These are phyloP conservation scores for Fratercula arctica DNA, from an alignment of 2,797 vertebrate genomes.

Conservation along the genomic window DNA sequence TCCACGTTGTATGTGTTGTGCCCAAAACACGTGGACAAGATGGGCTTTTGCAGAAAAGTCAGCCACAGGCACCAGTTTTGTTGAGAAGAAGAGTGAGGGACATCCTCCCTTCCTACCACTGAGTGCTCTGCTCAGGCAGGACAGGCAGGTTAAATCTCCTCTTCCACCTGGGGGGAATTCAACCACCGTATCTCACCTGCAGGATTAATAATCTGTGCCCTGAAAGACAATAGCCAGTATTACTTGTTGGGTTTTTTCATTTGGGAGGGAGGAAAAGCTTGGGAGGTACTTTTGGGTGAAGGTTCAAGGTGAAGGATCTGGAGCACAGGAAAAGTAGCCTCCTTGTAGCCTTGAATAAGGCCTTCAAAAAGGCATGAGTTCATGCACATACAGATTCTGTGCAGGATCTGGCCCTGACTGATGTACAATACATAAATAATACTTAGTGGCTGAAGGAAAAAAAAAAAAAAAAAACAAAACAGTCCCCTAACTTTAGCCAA, in stretches of 20 bases:
- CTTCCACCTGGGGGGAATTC: neutral
- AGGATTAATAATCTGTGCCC: neutral
- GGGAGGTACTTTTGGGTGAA: neutral
- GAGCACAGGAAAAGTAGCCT: neutral
- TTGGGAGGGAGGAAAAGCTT: neutral
- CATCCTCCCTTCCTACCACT: neutral
- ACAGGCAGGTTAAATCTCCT: neutral
- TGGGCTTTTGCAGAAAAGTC: neutral
- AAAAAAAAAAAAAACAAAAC: neutral
- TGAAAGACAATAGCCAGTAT: neutral
- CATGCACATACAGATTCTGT: neutral
- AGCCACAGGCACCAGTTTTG: neutral
- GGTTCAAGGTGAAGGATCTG: neutral
- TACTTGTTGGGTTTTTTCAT: neutral
- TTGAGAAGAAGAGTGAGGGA: neutral
- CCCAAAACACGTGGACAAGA: accelerated
- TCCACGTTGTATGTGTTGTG: accelerated
- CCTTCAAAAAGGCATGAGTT: neutral
- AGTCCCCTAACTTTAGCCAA: neutral
- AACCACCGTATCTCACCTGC: neutral
- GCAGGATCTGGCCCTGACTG: neutral
- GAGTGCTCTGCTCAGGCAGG: neutral
- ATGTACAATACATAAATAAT: neutral
- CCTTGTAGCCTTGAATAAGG: neutral
- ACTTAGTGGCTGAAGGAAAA: neutral